Conservation (phyloP, 2,888 invertebrate genomes). For the Athalia cordata region DNA sequence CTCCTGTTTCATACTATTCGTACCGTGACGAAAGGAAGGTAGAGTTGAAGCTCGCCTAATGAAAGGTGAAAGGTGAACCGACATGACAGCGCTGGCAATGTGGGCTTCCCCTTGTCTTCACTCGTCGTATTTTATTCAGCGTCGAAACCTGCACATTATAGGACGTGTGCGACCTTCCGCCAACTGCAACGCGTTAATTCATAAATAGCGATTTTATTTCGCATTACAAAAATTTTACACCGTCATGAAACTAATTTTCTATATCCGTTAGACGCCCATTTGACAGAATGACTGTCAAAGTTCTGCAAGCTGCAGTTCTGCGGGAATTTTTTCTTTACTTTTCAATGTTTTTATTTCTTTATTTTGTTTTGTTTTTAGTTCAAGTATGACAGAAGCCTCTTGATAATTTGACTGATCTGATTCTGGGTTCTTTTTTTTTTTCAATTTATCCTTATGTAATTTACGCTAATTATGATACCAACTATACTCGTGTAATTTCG, state of each 20-base stretch:
- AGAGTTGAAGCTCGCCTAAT: constrained; percentile 14
- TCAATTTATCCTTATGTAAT: neutral
- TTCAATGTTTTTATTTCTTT: too few relatives aligned
- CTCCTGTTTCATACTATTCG: constrained; percentile 10
- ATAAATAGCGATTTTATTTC: constrained; percentile 67
- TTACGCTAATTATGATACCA: neutral
- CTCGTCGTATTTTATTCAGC: constrained; percentile 30
- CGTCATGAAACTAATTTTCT: constrained; percentile 57
- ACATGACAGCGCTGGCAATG: constrained; percentile 34
- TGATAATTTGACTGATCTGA: too few relatives aligned
- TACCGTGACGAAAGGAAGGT: constrained; percentile 39
- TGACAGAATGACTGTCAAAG: constrained; percentile 29
- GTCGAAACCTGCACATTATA: constrained; percentile 41
- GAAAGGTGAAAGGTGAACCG: constrained; percentile 31
- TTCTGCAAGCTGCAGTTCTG: neutral
- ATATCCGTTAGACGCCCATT: constrained; percentile 6
- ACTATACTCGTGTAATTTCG: neutral
- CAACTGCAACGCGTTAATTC: constrained; percentile 49
- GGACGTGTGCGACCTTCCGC: constrained; percentile 53
- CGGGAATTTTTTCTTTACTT: neutral
- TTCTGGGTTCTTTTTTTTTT: neutral
- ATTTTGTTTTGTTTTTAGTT: too few relatives aligned
- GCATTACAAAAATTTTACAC: constrained; percentile 61
- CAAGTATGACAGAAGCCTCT: too few relatives aligned
- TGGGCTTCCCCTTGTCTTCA: constrained; percentile 39